Percentiles rank a stretch among this genome's conserved stretches.
phyloP scores from a whole-genome alignment of 2,113 vertebrate genomes.

The Emydocephalus ijimae region DNA sequence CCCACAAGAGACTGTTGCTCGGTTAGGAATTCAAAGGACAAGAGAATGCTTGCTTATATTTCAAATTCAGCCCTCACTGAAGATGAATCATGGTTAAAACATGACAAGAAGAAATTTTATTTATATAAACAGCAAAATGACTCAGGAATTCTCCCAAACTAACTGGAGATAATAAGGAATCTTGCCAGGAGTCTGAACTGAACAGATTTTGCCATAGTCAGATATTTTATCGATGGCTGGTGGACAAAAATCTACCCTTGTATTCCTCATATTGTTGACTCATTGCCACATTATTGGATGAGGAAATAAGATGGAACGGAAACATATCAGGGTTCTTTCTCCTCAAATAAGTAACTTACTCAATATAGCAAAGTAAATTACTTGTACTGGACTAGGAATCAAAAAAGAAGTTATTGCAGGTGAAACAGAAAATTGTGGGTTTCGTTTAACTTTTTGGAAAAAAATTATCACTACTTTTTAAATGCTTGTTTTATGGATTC shows the following conservation, averaged over 20 bases:
- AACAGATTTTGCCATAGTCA: constrained; percentile 5
- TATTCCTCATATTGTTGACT: neutral
- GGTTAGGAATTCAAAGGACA: neutral
- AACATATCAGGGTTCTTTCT: neutral
- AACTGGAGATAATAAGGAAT: neutral
- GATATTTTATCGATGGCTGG: neutral
- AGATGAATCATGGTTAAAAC: constrained; percentile 23
- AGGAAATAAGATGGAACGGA: neutral
- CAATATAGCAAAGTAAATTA: neutral
- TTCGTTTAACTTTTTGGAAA: neutral
- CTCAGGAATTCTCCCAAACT: constrained; percentile 21
- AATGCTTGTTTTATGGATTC: neutral
- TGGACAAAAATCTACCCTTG: neutral
- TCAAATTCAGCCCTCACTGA: neutral
- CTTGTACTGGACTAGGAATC: neutral
- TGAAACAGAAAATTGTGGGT: neutral
- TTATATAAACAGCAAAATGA: constrained; percentile 27
- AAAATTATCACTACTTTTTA: neutral
- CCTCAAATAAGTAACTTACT: neutral
- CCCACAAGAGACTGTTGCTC: neutral
- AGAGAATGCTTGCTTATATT: neutral
- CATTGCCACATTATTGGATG: neutral
- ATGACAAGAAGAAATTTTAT: constrained; percentile 12
- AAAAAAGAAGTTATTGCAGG: neutral
- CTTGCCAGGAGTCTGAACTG: neutral